These are phyloP conservation scores for Emydoidea blandingii DNA, from an alignment of 2,797 vertebrate genomes.

Conservation along the genomic window DNA sequence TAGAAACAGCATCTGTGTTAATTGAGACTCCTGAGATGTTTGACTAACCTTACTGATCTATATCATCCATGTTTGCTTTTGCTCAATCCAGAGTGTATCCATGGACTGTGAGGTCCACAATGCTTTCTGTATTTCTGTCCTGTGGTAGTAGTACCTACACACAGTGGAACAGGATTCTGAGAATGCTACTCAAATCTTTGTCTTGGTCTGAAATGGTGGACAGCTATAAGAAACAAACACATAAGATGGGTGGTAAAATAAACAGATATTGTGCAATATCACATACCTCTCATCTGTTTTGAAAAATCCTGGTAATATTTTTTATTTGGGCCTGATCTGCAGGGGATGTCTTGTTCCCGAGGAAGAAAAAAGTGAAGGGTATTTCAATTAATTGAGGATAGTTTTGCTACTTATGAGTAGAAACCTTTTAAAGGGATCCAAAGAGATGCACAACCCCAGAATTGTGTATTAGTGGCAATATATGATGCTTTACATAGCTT, in stretches of 20 bases:
- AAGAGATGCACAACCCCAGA: background rate
- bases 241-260: background rate
- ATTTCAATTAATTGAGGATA: background rate
- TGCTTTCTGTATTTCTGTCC: conserved; percentile 41
- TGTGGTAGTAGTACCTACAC: background rate
- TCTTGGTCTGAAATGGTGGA: conserved; percentile 18
- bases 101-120: conserved; percentile 20
- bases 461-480: conserved; percentile 1
- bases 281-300: conserved; percentile 14
- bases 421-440: background rate
- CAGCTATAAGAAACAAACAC: background rate
- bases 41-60: conserved; percentile 31
- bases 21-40: conserved; percentile 5
- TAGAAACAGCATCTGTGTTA: conserved; percentile 41
- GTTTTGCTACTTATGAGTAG: background rate
- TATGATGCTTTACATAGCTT: background rate
- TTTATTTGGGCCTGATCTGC: background rate
- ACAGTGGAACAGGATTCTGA: conserved; percentile 35
- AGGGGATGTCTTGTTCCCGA: background rate
- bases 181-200: conserved; percentile 29
- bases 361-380: background rate
- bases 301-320: background rate
- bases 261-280: background rate
- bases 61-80: background rate
- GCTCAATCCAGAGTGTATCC: conserved; percentile 22